These are phyloP conservation scores for Drosophila pseudoananassae DNA, from an alignment of 1,140 invertebrate species.

Conservation along the genomic window DNA sequence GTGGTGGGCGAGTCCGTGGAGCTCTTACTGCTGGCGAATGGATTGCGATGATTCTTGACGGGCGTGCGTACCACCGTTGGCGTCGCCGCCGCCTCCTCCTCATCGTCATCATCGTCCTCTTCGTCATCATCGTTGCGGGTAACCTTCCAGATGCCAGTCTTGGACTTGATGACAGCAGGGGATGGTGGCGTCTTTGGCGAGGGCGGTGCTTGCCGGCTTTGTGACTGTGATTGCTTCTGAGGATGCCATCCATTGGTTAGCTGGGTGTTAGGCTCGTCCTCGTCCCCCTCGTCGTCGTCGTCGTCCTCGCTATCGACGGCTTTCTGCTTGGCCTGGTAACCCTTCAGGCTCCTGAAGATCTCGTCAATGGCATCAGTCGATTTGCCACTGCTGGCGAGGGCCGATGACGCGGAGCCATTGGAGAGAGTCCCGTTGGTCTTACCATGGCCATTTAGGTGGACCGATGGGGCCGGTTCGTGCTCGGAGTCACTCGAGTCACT, in stretches of 20 bases:
- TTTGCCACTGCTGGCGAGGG: constrained; percentile 63
- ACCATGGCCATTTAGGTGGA: constrained; percentile 46
- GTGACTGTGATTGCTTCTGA: constrained; percentile 42
- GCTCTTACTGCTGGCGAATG: constrained; percentile 76
- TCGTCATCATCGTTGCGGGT: constrained; percentile 57
- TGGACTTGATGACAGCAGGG: constrained; percentile 82
- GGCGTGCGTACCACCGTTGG: constrained; percentile 39
- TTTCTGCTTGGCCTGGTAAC: constrained; percentile 55
- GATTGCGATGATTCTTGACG: constrained; percentile 72
- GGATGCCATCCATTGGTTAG: constrained; percentile 47
- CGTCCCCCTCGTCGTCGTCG: constrained; percentile 31
- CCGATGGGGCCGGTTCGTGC: constrained; percentile 7
- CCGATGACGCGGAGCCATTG: constrained; percentile 51
- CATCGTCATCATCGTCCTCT: constrained; percentile 19
- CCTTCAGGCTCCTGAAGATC: constrained; percentile 75
- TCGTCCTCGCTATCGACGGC: constrained; percentile 34
- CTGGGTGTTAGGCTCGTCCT: constrained; percentile 19
- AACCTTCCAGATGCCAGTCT: constrained; percentile 81
- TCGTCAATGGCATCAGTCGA: constrained; percentile 80
- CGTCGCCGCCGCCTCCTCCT: constrained; percentile 2
- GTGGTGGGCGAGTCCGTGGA: constrained; percentile 65
- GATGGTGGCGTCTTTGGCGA: constrained; percentile 82
- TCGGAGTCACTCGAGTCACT: constrained; percentile 59
- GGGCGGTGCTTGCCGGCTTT: constrained; percentile 43
- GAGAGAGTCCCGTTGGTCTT: constrained; percentile 43